Evolutionary conservation across 2,797 vertebrate genomes (phyloP).

Genomic region (Crax fasciolata): DNA sequence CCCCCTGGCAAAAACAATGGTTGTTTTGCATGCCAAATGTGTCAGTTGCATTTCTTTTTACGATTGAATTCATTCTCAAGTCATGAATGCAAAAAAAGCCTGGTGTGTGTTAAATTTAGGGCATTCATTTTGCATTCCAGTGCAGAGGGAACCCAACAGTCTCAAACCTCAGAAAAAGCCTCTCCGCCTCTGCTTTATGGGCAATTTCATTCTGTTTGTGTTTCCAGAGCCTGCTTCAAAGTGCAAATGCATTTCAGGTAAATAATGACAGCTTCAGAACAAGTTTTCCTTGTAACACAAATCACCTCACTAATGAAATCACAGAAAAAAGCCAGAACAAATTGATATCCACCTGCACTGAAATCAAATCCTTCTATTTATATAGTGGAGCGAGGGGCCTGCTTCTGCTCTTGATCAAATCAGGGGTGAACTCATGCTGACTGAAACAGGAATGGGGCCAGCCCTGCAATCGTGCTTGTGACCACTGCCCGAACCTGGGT

Average conservation of each 20-base stretch:
- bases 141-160: slow-evolving; percentile 24
- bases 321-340: slow-evolving; percentile 25
- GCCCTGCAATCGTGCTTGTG: not conserved
- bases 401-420: not conserved
- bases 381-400: not conserved
- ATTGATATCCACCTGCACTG: slow-evolving; percentile 34
- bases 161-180: slow-evolving; percentile 49
- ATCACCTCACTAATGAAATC: slow-evolving; percentile 56
- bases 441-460: not conserved
- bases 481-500: not conserved
- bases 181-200: slow-evolving; percentile 37
- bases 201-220: slow-evolving; percentile 67
- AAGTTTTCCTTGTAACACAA: slow-evolving; percentile 55
- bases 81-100: not conserved
- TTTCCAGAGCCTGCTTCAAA: slow-evolving; percentile 57
- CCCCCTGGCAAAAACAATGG: slow-evolving; percentile 56
- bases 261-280: slow-evolving; percentile 57
- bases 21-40: slow-evolving; percentile 66
- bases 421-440: not conserved
- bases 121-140: slow-evolving; percentile 60
- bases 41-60: slow-evolving; percentile 67
- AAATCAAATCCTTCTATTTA: slow-evolving; percentile 51
- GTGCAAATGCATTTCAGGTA: slow-evolving; percentile 56
- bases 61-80: slow-evolving; percentile 47
- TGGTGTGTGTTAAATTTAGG: slow-evolving; percentile 42